Evolutionary conservation across 1,140 invertebrate genomes (phyloP).

Genomic region (Solenopsis invicta): DNA sequence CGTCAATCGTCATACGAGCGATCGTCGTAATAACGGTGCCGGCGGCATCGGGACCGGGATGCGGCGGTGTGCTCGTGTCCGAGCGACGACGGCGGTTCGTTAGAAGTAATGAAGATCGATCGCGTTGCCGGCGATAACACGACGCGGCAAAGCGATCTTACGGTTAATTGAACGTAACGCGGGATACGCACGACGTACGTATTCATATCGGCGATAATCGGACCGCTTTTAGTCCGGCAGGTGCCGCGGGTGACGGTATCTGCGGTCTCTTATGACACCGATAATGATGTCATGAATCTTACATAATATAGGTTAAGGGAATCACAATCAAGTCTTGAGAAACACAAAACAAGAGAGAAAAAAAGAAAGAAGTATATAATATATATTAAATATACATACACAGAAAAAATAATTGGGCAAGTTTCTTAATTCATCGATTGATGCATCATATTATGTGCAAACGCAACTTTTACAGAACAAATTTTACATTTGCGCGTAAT

Average conservation of each 20-base stretch:
- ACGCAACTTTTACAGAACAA: too few relatives aligned
- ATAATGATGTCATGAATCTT: background rate
- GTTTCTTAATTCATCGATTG: too few relatives aligned
- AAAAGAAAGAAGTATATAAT: too few relatives aligned
- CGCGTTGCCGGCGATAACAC: conserved; percentile 61
- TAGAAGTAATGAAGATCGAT: conserved; percentile 68
- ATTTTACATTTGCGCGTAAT: too few relatives aligned
- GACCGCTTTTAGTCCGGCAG: conserved; percentile 15
- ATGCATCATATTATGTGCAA: too few relatives aligned
- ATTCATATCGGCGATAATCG: conserved; percentile 51
- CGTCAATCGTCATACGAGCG: conserved; percentile 37
- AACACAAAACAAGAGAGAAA: background rate
- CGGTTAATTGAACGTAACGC: conserved; percentile 54
- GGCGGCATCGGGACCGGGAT: conserved; percentile 32
- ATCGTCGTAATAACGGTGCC: conserved; percentile 63
- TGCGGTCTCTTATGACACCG: conserved; percentile 1
- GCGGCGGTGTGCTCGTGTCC: conserved; percentile 36
- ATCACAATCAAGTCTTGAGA: background rate
- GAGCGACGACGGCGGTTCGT: conserved; percentile 63
- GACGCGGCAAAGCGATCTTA: conserved; percentile 50
- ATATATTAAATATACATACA: too few relatives aligned
- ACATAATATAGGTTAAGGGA: background rate
- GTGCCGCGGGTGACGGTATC: conserved; percentile 26
- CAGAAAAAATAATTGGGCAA: too few relatives aligned
- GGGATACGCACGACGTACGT: conserved; percentile 38